Conservation (phyloP, 2,797 vertebrate species). For the Sylvilagus floridanus region DNA sequence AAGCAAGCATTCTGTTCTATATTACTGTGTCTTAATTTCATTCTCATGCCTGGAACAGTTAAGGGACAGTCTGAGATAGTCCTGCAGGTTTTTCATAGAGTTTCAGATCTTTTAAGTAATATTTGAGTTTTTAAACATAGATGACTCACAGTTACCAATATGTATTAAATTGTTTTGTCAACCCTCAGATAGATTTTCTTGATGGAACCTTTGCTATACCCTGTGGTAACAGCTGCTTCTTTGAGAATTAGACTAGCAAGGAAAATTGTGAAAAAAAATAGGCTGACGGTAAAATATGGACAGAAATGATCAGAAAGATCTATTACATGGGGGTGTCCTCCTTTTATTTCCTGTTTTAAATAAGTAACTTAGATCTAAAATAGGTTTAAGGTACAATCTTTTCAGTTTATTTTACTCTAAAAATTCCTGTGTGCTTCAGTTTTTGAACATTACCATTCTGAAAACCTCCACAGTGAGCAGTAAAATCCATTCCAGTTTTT, state of each 20-base stretch:
- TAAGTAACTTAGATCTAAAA: neutral
- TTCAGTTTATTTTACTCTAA: constrained; percentile 40
- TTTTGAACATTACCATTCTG: neutral
- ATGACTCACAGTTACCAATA: neutral
- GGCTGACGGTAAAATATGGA: neutral
- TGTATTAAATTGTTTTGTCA: neutral
- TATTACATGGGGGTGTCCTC: neutral
- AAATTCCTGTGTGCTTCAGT: neutral
- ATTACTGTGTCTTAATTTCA: neutral
- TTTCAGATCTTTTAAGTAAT: constrained; percentile 43
- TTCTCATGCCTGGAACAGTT: neutral
- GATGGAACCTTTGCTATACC: neutral
- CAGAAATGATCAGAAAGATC: constrained; percentile 6
- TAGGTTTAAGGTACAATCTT: constrained; percentile 1
- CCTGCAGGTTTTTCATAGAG: neutral
- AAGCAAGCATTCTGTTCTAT: neutral
- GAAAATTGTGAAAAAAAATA: constrained; percentile 9
- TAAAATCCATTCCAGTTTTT: neutral
- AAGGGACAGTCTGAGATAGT: neutral
- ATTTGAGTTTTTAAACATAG: constrained; percentile 23
- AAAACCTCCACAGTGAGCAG: constrained; percentile 36
- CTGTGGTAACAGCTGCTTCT: neutral
- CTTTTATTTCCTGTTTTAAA: neutral
- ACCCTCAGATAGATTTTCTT: neutral
- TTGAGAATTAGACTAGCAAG: constrained; percentile 1